Conservation (phyloP, 2,113 vertebrate genomes). For the Synchiropus splendidus region DNA sequence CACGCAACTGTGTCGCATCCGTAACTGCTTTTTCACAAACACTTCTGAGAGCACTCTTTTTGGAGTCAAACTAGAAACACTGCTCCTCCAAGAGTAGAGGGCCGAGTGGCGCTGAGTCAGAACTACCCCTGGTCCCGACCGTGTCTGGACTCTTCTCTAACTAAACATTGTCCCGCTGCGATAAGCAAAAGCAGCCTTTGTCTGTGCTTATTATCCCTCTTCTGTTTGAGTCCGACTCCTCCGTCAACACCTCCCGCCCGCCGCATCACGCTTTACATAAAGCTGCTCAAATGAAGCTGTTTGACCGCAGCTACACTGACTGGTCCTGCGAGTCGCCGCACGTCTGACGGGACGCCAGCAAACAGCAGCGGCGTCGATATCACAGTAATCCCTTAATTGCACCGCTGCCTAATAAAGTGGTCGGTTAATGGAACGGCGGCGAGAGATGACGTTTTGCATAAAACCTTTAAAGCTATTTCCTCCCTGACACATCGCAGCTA, state of each 20-base stretch:
- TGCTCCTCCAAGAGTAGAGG: neutral
- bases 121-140: too few relatives aligned
- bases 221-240: constrained; percentile 63
- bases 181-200: constrained; percentile 56
- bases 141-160: neutral
- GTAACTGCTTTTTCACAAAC: too few relatives aligned
- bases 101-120: neutral
- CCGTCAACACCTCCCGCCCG: constrained; percentile 66
- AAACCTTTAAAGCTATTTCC: constrained; percentile 65
- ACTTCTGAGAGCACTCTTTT: too few relatives aligned
- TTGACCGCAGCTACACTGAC: too few relatives aligned
- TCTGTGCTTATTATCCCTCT: constrained; percentile 62
- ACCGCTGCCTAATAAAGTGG: too few relatives aligned
- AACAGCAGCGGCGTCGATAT: constrained; percentile 48
- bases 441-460: constrained; percentile 68
- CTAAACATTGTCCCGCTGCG: constrained; percentile 37
- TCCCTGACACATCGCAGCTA: constrained; percentile 49
- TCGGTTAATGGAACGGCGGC: constrained; percentile 61
- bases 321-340: constrained; percentile 12
- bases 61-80: constrained; percentile 6
- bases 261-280: constrained; percentile 56
- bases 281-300: constrained; percentile 71
- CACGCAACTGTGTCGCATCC: constrained; percentile 9
- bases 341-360: constrained; percentile 53
- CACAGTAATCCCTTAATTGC: constrained; percentile 66